A percentile compares a stretch with the other conserved stretches of the same genome.
Conservation (phyloP, 35 echinoderm and acorn worm species). For the Apostichopus japonicus region DNA sequence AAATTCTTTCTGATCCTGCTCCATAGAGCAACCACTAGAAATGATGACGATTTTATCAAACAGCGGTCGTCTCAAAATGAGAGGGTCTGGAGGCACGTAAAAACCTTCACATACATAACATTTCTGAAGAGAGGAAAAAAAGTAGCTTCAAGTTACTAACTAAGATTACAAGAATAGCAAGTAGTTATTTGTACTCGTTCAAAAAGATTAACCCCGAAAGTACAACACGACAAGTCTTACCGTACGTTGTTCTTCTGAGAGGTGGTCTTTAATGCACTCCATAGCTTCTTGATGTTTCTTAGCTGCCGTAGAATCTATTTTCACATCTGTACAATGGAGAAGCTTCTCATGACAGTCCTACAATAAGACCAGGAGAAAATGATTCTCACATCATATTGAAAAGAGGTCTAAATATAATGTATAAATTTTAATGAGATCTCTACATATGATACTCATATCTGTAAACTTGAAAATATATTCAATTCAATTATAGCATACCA, state of each 20-base stretch:
- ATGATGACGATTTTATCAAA: not conserved
- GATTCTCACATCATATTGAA: too few species aligned
- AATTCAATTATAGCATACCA: too few species aligned
- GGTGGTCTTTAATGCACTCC: not conserved
- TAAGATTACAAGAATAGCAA: not conserved
- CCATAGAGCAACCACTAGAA: not conserved
- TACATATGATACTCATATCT: too few species aligned
- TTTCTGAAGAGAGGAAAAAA: not conserved
- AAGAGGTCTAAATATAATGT: too few species aligned
- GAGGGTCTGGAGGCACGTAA: not conserved
- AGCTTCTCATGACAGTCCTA: not conserved
- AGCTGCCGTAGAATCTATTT: not conserved
- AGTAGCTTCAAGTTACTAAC: not conserved
- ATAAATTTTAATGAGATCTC: too few species aligned
- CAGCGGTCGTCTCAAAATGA: not conserved
- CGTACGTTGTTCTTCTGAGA: not conserved
- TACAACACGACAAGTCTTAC: not conserved
- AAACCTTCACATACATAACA: constrained; percentile 10
- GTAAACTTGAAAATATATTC: too few species aligned
- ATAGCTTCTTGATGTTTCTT: not conserved
- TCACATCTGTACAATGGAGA: not conserved
- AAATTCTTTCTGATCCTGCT: not conserved
- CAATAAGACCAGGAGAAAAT: not conserved
- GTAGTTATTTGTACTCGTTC: too few species aligned
- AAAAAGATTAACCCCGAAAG: too few species aligned